Evolutionary conservation across 2,113 vertebrate genomes (phyloP).

Genomic region (Pitta sordida): DNA sequence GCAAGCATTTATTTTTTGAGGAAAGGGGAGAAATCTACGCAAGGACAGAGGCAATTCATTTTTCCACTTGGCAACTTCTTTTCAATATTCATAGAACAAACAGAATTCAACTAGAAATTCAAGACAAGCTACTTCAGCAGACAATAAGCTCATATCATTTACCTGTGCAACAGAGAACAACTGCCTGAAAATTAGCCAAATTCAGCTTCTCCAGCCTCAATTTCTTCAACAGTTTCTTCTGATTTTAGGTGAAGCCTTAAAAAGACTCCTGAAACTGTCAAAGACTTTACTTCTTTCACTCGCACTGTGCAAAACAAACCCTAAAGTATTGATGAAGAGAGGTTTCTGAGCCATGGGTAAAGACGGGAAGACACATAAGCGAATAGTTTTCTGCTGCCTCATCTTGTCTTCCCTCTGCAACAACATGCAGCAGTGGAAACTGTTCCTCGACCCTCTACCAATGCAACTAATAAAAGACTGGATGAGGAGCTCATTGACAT

Average conservation of each 20-base stretch:
- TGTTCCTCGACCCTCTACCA: neutral
- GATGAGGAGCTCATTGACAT: no score
- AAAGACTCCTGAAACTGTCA: neutral
- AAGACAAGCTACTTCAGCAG: neutral
- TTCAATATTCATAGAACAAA: slow-evolving; percentile 16
- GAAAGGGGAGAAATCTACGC: neutral
- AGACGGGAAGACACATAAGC: rapidly evolving
- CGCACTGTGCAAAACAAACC: neutral
- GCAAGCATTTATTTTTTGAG: neutral
- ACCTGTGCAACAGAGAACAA: neutral
- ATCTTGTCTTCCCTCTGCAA: neutral
- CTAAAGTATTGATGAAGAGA: neutral
- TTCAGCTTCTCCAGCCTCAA: neutral
- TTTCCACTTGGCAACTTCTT: slow-evolving; percentile 24
- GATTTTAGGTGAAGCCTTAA: neutral
- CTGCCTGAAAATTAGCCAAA: neutral
- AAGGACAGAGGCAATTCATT: neutral
- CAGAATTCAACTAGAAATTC: slow-evolving; percentile 13
- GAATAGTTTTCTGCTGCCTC: neutral
- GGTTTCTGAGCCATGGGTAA: neutral
- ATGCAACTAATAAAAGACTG: no score
- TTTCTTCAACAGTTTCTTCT: neutral
- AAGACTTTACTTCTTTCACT: neutral
- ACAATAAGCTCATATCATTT: neutral
- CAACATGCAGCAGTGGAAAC: neutral